A percentile compares a stretch with the other conserved stretches of the same genome.
These are phyloP conservation scores for Grammomys dolichurus DNA, from an alignment of 2,113 vertebrate species.

Conservation along the genomic window DNA sequence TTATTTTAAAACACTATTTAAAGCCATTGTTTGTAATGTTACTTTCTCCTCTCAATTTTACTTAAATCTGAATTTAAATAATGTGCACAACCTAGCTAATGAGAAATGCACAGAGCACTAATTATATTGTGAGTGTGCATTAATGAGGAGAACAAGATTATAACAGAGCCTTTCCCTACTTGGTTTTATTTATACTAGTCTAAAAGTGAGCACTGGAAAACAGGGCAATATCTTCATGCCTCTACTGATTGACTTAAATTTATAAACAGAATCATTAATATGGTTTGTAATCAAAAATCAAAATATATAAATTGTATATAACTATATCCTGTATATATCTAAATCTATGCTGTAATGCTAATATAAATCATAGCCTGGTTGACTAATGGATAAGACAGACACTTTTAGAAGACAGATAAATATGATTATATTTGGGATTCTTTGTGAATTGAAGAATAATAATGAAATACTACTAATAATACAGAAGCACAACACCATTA, in stretches of 20 bases:
- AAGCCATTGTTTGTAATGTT: not conserved
- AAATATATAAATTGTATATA: not conserved
- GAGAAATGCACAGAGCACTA: constrained; percentile 34
- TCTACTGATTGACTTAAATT: not conserved
- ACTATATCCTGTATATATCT: not conserved
- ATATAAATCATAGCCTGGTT: not conserved
- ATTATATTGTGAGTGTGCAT: constrained; percentile 52
- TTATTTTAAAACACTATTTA: constrained; percentile 8
- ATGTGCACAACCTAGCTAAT: not conserved
- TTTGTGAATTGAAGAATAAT: not conserved
- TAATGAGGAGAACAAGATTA: constrained; percentile 59
- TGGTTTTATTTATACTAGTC: not conserved
- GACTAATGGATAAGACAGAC: not conserved
- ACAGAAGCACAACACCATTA: not conserved
- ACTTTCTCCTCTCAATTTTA: not conserved
- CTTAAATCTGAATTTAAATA: not conserved
- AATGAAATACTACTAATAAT: not conserved
- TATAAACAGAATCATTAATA: not conserved
- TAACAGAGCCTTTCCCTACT: not conserved
- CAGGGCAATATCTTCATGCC: not conserved
- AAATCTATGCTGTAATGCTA: not conserved
- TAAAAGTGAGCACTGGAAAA: not conserved
- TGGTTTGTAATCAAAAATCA: not conserved
- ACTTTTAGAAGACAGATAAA: not conserved
- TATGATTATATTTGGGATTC: not conserved